phyloP scores from a whole-genome alignment of 2,113 vertebrate genomes.

The Petroica traversi region DNA sequence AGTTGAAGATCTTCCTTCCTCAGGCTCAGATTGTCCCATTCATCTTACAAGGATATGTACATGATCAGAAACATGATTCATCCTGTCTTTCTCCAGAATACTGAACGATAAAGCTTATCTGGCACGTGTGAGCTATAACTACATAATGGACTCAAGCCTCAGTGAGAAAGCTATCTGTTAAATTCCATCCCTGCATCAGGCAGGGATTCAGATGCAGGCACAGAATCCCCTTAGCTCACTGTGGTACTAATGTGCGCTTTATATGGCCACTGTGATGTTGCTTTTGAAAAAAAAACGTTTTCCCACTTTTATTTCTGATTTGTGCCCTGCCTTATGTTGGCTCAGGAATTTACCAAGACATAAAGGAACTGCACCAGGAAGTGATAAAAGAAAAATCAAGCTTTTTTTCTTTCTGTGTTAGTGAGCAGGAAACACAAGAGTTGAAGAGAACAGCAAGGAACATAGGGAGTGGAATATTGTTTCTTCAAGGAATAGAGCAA shows the following conservation, averaged over 20 bases:
- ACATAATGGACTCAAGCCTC: neutral
- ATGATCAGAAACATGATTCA: neutral
- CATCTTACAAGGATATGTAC: neutral
- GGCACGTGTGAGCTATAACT: neutral
- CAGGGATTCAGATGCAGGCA: neutral
- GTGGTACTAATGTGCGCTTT: neutral
- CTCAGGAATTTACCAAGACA: neutral
- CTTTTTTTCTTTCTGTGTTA: neutral
- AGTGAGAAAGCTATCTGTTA: neutral
- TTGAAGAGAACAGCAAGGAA: neutral
- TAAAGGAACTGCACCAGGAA: neutral
- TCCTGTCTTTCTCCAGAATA: neutral
- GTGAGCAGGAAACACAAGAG: neutral
- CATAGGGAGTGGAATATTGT: neutral
- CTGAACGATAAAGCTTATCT: neutral
- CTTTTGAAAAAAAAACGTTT: neutral
- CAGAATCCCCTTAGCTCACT: neutral
- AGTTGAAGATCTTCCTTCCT: neutral
- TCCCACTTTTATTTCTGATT: neutral
- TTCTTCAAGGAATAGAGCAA: neutral
- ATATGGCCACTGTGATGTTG: neutral
- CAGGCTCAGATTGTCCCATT: neutral
- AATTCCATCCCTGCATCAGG: neutral
- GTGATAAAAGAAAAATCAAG: neutral
- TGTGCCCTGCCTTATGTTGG: neutral